Conservation (phyloP, 64 coral and sea anemone genomes). For the Montipora capricornis region DNA sequence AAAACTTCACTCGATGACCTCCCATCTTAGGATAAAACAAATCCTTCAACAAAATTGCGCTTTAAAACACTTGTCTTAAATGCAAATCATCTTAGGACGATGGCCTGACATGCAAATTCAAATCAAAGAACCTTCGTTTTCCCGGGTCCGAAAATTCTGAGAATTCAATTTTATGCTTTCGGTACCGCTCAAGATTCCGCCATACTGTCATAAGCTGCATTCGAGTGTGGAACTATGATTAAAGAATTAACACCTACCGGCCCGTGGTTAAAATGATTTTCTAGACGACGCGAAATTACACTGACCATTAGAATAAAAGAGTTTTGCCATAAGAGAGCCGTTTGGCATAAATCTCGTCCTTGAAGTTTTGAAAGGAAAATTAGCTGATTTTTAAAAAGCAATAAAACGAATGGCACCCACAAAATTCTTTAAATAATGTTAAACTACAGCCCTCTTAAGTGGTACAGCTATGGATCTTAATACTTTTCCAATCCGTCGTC, state of each 20-base stretch:
- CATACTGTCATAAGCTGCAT: neutral
- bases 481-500: neutral
- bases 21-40: conserved; percentile 41
- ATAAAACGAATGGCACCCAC: conserved; percentile 36
- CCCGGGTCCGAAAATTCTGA: neutral
- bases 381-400: neutral
- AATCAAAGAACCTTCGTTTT: conserved; percentile 28
- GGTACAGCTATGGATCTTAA: conserved; percentile 16
- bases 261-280: conserved; percentile 32
- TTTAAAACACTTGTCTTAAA: conserved; percentile 36
- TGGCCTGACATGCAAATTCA: conserved; percentile 27
- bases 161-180: conserved; percentile 14
- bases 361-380: neutral
- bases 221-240: conserved; percentile 9
- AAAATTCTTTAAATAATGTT: conserved; percentile 59
- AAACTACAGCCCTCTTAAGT: conserved; percentile 23
- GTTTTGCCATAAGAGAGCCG: neutral
- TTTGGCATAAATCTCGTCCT: neutral
- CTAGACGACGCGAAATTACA: neutral
- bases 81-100: conserved; percentile 21
- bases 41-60: conserved; percentile 28
- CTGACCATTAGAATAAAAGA: conserved; percentile 38
- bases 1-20: conserved; percentile 37
- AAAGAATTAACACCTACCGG: conserved; percentile 7
- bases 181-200: neutral